Evolutionary conservation across 2,113 vertebrate genomes (phyloP).

Genomic region (Anolis sagrei): DNA sequence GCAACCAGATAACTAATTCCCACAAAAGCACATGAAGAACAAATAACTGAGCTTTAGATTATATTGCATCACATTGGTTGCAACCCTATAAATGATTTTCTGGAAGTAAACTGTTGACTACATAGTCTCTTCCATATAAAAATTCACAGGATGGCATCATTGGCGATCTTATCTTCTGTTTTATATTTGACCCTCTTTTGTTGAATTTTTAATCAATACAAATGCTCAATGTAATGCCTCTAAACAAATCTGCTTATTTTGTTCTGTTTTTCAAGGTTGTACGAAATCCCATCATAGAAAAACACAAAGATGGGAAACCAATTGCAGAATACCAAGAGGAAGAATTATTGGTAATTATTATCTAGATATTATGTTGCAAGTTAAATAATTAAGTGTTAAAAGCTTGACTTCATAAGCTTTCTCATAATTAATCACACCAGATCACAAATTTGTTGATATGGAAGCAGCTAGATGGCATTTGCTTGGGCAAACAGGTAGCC

Average conservation of each 20-base stretch:
- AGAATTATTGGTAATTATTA: constrained; percentile 87
- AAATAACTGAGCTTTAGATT: too few species aligned
- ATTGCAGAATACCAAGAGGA: constrained; percentile 96
- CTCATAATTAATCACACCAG: not conserved
- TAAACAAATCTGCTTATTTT: constrained; percentile 44
- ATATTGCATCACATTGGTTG: not conserved
- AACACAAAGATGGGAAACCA: constrained; percentile 93
- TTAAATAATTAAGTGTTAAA: constrained; percentile 6
- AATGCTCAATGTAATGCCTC: not conserved
- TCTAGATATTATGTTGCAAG: not conserved
- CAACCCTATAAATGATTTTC: not conserved
- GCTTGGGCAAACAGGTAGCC: too few species aligned
- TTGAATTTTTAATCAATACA: not conserved
- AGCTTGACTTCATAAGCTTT: not conserved
- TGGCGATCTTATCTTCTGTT: not conserved
- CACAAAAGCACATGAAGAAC: too few species aligned
- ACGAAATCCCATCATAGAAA: constrained; percentile 94
- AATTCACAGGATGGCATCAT: not conserved
- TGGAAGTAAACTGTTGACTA: not conserved
- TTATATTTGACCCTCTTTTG: not conserved
- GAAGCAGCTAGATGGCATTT: too few species aligned
- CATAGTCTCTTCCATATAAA: not conserved
- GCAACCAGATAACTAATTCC: too few species aligned
- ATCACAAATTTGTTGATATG: too few species aligned
- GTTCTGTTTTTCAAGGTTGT: constrained; percentile 84